phyloP scores from a whole-genome alignment of 2,113 vertebrate species.

The Phycodurus eques region DNA sequence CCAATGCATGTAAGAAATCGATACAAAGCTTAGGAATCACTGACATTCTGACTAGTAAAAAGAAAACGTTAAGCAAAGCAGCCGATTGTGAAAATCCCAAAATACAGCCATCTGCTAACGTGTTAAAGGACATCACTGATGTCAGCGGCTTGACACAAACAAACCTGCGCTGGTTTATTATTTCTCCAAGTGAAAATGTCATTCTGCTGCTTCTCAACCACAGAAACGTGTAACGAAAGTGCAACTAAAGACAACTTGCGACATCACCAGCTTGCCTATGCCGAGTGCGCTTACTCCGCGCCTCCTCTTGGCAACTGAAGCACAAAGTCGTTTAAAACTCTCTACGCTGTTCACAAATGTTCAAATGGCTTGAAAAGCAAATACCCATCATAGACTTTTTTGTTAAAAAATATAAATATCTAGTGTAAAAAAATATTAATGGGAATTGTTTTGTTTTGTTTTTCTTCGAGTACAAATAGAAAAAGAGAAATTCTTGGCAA shows the following conservation, averaged over 20 bases:
- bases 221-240: conserved; percentile 62
- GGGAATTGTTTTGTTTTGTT: conserved; percentile 47
- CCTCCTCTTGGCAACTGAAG: conserved; percentile 17
- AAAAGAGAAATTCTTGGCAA: conserved; percentile 61
- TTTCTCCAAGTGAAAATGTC: conserved; percentile 38
- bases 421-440: conserved; percentile 78
- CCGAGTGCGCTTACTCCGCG: no score
- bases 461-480: conserved; percentile 71
- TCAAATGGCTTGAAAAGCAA: conserved; percentile 54
- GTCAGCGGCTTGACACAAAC: conserved; percentile 92
- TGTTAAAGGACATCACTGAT: conserved; percentile 96
- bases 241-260: conserved; percentile 51
- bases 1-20: conserved; percentile 93
- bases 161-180: conserved; percentile 82
- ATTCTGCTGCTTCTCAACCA: conserved; percentile 37
- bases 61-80: conserved; percentile 78
- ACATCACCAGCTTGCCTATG: conserved; percentile 13
- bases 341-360: conserved; percentile 27
- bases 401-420: conserved; percentile 79
- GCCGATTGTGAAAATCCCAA: conserved; percentile 86
- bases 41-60: conserved; percentile 78
- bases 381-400: conserved; percentile 46
- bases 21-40: conserved; percentile 82
- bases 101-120: conserved; percentile 85
- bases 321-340: conserved; percentile 15